Evolutionary conservation across 1,140 invertebrate genomes (phyloP), one percentile per base, ranked within the genome.

Genomic region (Drosophila grimshawi): DNA sequence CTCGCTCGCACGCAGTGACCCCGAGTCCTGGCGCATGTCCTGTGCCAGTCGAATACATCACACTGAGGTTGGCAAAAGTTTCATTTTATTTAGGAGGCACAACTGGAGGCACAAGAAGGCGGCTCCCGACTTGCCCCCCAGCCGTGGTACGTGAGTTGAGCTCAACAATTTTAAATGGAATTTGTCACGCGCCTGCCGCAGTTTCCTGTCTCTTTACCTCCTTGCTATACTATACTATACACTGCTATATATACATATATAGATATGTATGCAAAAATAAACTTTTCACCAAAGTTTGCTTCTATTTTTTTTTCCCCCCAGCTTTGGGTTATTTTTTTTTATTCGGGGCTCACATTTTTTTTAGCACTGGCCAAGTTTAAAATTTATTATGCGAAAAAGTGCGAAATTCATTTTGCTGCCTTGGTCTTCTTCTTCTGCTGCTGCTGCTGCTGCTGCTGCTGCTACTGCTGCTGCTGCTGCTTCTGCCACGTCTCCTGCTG

Each of bases 311-410:
- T 56, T 57, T 56, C 51, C 19, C 19, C 19, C 49, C 8, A 56
- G 32, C 59, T 59, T 69, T 59, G 52, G 45, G 39, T 56, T 68
- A 52, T 63, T 27, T 52, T 61, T 71, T 51, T 57, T 32, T 67
- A 53, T 51, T 60, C 62, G 48, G 69, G 52, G 43, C 43, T 69
- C 72, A 68, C 55, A 78, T 85, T 78, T 74, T 90, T 76, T 80
- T 64, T 39, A 27, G 53, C 60, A 51, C 60, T 86, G 86, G 78
- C 76, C 81, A 92, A 92, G 86, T 92, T 92, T 76, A 79, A 37
- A 92, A 92, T 92, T 92, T 92, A 92, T 92, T 90, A 92, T 90
- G 90, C 90, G 90, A 92, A 92, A 91, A 92, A 92, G 90, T 92
- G 90, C 90, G 90, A 92, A 92, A 92, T 92, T 92, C 90, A 92